Base-by-base conservation (phyloP, 2,113 vertebrate genomes). In the Macquaria ambigua region DNA sequence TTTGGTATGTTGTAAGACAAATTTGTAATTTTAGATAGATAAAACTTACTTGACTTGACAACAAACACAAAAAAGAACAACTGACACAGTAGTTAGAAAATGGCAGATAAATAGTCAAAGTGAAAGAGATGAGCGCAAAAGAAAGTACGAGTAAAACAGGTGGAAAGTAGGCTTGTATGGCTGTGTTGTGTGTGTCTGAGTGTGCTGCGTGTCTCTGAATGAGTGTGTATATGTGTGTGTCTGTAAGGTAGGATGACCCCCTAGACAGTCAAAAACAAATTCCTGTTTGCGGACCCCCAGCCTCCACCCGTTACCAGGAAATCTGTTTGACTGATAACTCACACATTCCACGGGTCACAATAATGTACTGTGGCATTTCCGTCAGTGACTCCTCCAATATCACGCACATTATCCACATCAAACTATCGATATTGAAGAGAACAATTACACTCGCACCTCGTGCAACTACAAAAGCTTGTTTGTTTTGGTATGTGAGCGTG, bases 261-360 rank as follows among this genome's bases (percentile, higher is more conserved):
- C 83, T 71, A 41, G 58, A 69, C 8, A 64, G 39, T 23, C 31
- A 48, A 87, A 85, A 83, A 76, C 61, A 67, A 48, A 83, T 83
- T 76, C 55, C 83, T 86, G 81, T 87, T 85, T 89, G 70, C 23
- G 14, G 69, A 79, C 69, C 55, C 41, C n/a, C 53, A 39, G 61
- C 73, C 79, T 78, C 76, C 79, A 72, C 62, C 69, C 53, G 3
- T 66, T 74, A 70, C 73, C 78, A 83, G 90, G 74, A 86, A 84
- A 87, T 87, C 66, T 79, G 80, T 66, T 69, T 9, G 6, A 73
- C 76, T 85, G 83, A 93, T 87, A 85, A 82, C 55, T 72, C 64
- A 79, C 78, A 83, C 53, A 76, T 85, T 83, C 86, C 86, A 78
- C 21, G 16, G 34, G 74, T 86, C 76, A 77, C 67, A 82, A 41